Base-by-base conservation (phyloP, 2,888 invertebrate species). In the Phasia obesa region DNA sequence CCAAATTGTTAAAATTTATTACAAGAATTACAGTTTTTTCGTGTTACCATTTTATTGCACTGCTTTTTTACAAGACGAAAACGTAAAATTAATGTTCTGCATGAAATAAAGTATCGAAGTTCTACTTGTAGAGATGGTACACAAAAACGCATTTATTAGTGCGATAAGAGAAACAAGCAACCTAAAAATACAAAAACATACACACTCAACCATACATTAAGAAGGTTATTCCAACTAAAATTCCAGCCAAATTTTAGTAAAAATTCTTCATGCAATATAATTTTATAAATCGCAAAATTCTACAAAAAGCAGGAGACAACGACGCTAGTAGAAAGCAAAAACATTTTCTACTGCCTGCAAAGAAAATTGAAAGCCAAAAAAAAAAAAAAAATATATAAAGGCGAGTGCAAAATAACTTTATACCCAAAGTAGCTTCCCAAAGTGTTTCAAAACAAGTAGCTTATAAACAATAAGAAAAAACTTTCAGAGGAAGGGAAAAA, bases 111-210 rank as follows among this genome's bases (percentile, higher is more conserved):
- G 71, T 79, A 83, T 76, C 60, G 71, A 23, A 67, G 71, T 55
- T 35, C 2, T 35, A 11, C 35, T 35, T 11, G 44, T 19, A 65
- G 65, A 60, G 65, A 19, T 62, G 55, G 31, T 38, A 57, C 38
- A 75, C 60, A 79, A 70, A 78, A 83, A 76, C 75, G 75, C 75
- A 71, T 75, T 83, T 83, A 79, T 79, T 83, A 79, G 79, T 74
- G 67, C 73, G 59, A 73, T 62, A 44, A 65, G 55, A 31, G 23
- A 76, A 53, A 5, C 42, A 51, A 60, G 38, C 15, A 59, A 76
- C 35, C n/a, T n/a, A 11, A 11, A 35, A 35, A 35, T 11, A 35
- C 35, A 1, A 35, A n/a, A 2, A 35, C 35, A 31, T 31, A 35
- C 51, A 73, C 3, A 67, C 53, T 25, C 0, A 27, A 4, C 53